Evolutionary conservation across 2,797 vertebrate genomes (phyloP), one percentile per base, ranked within the genome.

Genomic region (Paramormyrops hopkinsi): DNA sequence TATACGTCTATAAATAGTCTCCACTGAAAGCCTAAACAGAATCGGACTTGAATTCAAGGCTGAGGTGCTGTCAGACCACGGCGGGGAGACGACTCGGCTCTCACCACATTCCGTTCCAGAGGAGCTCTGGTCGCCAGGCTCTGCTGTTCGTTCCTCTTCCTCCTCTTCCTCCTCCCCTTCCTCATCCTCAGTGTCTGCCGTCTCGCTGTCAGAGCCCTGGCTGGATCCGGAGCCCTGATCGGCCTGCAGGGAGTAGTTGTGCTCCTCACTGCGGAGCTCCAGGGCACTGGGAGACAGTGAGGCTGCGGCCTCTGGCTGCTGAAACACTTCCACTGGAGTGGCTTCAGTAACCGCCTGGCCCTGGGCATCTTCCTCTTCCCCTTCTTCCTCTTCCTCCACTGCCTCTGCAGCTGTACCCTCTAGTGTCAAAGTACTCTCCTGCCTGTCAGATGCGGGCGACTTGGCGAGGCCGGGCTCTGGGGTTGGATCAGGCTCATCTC

Each of bases 201-300:
- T 82, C 62, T 92, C 89, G 6, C 56, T 90, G 82, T 91, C 91
- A 3, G 93, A 53, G 89, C 25, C 84, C 22, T 91, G 92, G 5
- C 44, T 33, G 0, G 90, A 86, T 22, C 88, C 92, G 0, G 90
- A 53, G 14, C 88, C 92, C 62, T 83, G 89, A 11, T 93, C 94
- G 1, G 91, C 95, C 2, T 92, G 94, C 69, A 96, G 91, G 88
- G 95, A 96, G 91, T 96, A 96, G 93, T 96, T 96, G 93, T 96
- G 95, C 90, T 96, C 95, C 92, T 96, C 94, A 8, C 92, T 95
- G 94, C 94, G 94, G 90, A 93, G 94, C 92, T 96, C 95, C 89
- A 94, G 83, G 53, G 90, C 48, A 25, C 41, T 90, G 86, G 94
- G 73, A 51, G 93, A 90, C 0, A 91, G 69, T 1, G 82, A 73